These are phyloP conservation scores for Darevskia nairensis DNA, from an alignment of 2,797 vertebrate species.

Conservation along the genomic window DNA sequence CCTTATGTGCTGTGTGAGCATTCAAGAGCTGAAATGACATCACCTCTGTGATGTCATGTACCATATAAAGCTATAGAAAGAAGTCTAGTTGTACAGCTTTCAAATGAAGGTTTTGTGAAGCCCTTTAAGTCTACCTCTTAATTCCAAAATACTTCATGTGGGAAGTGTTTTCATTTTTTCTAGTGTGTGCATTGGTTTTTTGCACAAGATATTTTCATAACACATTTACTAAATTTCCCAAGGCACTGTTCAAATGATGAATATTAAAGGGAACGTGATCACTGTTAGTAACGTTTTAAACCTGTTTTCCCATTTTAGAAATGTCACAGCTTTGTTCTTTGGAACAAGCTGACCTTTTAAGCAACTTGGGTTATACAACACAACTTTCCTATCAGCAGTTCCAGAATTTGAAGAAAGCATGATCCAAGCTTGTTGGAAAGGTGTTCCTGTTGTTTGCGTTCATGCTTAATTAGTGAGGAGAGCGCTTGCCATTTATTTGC, in stretches of 20 bases:
- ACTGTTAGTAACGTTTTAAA: not conserved
- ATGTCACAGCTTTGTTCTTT: not conserved
- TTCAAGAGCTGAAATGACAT: not conserved
- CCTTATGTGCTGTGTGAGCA: not conserved
- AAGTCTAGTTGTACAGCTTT: not conserved
- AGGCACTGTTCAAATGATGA: not conserved
- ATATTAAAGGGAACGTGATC: not conserved
- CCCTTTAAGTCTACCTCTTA: fast-evolving
- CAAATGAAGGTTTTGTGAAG: constrained; percentile 7
- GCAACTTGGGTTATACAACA: not conserved
- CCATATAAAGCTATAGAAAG: not conserved
- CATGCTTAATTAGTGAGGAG: not conserved
- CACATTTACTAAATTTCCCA: constrained; percentile 10
- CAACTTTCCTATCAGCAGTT: fast-evolving
- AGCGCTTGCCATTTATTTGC: not conserved
- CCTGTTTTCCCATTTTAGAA: not conserved
- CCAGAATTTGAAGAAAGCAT: not conserved
- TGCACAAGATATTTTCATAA: constrained; percentile 40
- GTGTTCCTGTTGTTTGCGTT: not conserved
- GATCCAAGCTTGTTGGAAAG: not conserved
- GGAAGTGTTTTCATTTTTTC: not conserved
- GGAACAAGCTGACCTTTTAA: not conserved
- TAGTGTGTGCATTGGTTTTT: not conserved
- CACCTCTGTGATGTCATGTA: no score
- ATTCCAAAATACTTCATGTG: not conserved